phyloP scores from a whole-genome alignment of 2,888 invertebrate species.

The Slavum lentiscoides region DNA sequence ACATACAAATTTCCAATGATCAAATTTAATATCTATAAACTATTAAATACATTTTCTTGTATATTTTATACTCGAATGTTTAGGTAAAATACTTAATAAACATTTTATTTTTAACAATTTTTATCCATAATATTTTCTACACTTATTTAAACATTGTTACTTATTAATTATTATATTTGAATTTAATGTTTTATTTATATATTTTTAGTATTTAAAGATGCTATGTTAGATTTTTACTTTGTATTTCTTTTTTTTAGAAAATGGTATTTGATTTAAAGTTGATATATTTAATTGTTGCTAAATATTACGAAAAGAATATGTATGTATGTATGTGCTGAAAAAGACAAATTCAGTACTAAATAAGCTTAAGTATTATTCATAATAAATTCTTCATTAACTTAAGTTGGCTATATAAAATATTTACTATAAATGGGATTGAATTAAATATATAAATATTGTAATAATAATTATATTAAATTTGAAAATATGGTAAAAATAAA shows the following conservation, averaged over 20 bases:
- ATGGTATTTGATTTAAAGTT: constrained; percentile 20
- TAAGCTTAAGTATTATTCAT: constrained; percentile 19
- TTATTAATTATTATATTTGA: constrained; percentile 51
- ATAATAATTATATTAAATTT: constrained; percentile 32
- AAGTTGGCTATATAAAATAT: constrained; percentile 21
- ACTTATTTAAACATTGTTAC: constrained; percentile 45
- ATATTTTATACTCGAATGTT: constrained; percentile 40
- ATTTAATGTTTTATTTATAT: constrained; percentile 48
- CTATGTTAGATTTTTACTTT: constrained; percentile 40
- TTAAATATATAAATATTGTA: constrained; percentile 29
- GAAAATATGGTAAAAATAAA: constrained; percentile 41
- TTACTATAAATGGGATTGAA: constrained; percentile 22
- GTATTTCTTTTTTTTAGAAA: constrained; percentile 36
- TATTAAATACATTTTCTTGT: constrained; percentile 43
- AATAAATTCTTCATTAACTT: constrained; percentile 22
- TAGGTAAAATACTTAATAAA: constrained; percentile 32
- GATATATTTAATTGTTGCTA: constrained; percentile 34
- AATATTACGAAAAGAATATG: neutral
- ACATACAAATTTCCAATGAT: constrained; percentile 43
- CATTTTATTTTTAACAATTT: constrained; percentile 42
- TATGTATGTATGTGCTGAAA: constrained; percentile 11
- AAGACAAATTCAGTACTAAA: constrained; percentile 15
- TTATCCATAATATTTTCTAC: constrained; percentile 35
- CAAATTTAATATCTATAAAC: constrained; percentile 46
- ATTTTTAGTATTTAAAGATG: constrained; percentile 38